Base-by-base conservation (phyloP, 1,140 invertebrate genomes). In the Panagrolaimus sp. region DNA sequence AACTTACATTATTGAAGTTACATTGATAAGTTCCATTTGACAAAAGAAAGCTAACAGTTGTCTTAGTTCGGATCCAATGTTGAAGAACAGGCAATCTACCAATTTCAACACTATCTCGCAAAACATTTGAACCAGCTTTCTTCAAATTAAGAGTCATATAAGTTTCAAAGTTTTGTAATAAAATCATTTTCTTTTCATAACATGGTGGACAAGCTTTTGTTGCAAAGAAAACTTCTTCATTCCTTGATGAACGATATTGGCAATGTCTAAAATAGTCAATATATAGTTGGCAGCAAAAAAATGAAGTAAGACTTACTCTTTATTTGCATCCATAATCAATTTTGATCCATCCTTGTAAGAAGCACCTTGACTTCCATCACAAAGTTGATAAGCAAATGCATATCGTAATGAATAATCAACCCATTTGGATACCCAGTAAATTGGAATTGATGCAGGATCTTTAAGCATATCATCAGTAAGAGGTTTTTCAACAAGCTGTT, bases 141-240 rank as follows among this genome's bases (percentile, higher is more conserved):
- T 97, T 88, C 66, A 99, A 86, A 87, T 98, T 92, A 80, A 98
- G 94, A 80, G 90, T 91, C 96, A 98, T 99, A 83, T 98, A 99
- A 78, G 92, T 90, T 70, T 91, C 88, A 85, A 99, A 98, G 84
- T 97, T 98, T 15, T 91, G 91, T 48, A 98, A 86, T 1, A 98
- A 85, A 77, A 92, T 95, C 86, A 98, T 93, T 85, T 98, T 98
- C 85, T 98, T 98, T 47, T 91, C 90, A n/a, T 96, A 86, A 5
- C 87, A 83, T 46, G 86, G 82, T 15, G 94, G 93, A 82, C 90
- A 96, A 32, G 89, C 86, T 8, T 88, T 88, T 68, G 91, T 87
- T 0, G 90, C 92, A 87, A 96, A 90, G 80, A 95, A 97, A 65
- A 89, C 86, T 84, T 98, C 95, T 21, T 88, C 87, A 12, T 91